Conservation (phyloP, 1,140 invertebrate genomes). For the Nasonia longicornis region DNA sequence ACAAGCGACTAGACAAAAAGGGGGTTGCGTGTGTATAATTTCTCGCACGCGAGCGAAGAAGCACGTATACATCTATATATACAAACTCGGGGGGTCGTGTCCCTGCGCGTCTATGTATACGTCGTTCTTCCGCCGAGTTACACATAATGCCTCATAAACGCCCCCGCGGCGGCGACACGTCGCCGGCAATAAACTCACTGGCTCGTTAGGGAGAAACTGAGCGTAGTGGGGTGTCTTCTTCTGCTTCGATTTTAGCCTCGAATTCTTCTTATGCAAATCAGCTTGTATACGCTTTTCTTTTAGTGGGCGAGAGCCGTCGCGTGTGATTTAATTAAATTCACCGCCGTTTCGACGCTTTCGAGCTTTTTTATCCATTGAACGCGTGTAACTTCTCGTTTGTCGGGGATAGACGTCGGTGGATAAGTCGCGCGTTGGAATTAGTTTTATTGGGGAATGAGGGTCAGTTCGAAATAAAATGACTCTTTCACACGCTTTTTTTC, state of each 20-base stretch:
- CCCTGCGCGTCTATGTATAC: background rate
- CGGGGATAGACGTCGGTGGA: too few species aligned
- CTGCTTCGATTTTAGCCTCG: background rate
- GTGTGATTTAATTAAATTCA: conserved; percentile 37
- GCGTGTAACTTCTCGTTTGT: too few species aligned
- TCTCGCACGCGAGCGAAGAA: background rate
- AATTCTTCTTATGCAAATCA: conserved; percentile 33
- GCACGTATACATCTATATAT: background rate
- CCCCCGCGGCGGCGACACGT: conserved; percentile 61
- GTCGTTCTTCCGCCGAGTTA: conserved; percentile 67
- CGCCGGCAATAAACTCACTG: conserved; percentile 63
- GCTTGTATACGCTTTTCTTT: background rate
- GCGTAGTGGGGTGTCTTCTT: conserved; percentile 1
- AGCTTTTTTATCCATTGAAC: background rate
- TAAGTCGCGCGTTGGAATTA: background rate
- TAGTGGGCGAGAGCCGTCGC: background rate
- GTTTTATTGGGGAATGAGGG: too few species aligned
- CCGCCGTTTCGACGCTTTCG: background rate
- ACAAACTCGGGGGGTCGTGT: background rate
- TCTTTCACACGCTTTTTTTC: background rate
- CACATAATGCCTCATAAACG: conserved; percentile 71
- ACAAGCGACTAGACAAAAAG: conserved; percentile 52
- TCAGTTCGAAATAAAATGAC: too few species aligned
- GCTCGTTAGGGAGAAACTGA: conserved; percentile 56
- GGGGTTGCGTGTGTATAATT: conserved; percentile 38